These are phyloP conservation scores for Macquaria ambigua DNA, from an alignment of 2,113 vertebrate species.

Conservation along the genomic window DNA sequence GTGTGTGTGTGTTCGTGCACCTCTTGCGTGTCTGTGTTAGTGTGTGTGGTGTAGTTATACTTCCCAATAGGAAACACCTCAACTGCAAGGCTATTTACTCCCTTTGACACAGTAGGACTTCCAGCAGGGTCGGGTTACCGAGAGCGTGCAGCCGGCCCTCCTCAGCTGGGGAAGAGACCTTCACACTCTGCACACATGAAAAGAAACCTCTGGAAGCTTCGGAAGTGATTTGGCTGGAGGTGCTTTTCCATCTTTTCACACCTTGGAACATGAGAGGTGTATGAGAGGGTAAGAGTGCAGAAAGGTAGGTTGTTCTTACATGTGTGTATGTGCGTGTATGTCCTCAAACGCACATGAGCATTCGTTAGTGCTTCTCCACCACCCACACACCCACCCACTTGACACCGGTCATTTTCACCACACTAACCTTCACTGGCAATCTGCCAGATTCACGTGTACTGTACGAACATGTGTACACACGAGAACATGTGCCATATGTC, in stretches of 20 bases:
- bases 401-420: conserved; percentile 63
- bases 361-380: neutral
- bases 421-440: conserved; percentile 48
- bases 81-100: conserved; percentile 73
- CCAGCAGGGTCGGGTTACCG: conserved; percentile 73
- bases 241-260: conserved; percentile 67
- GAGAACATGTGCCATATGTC: conserved; percentile 6
- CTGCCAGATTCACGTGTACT: conserved; percentile 51
- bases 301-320: conserved; percentile 2
- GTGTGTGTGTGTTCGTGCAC: conserved; percentile 6
- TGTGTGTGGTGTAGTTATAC: conserved; percentile 49
- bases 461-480: conserved; percentile 4
- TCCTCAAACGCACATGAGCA: conserved; percentile 22
- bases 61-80: conserved; percentile 80
- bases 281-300: conserved; percentile 34
- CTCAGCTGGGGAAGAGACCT: conserved; percentile 40
- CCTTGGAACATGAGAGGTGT: conserved; percentile 68
- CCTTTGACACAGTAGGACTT: conserved; percentile 72
- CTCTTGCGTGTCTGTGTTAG: neutral
- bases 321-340: neutral
- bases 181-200: conserved; percentile 55
- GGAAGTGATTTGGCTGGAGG: conserved; percentile 69
- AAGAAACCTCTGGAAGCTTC: conserved; percentile 51
- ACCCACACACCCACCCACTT: conserved; percentile 31
- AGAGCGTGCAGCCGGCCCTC: conserved; percentile 53